Conservation (phyloP, 2,888 invertebrate genomes). For the Furcula furcula region DNA sequence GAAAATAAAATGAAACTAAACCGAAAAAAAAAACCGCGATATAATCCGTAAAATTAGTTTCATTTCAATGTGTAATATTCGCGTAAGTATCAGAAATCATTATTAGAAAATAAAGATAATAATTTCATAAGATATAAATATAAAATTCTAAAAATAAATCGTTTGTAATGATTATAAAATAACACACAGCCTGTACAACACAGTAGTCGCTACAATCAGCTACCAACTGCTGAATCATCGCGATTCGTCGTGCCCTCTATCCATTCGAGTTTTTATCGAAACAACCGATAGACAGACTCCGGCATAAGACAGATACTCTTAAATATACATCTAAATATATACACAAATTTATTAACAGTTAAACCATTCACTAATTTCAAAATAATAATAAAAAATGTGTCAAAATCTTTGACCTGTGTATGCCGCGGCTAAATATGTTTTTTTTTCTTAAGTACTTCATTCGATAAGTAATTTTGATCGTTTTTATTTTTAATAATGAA, state of each 20-base stretch:
- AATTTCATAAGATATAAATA: neutral
- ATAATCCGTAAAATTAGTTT: too few relatives aligned
- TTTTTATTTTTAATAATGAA: neutral
- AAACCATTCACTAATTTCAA: neutral
- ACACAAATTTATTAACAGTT: slow-evolving; percentile 9
- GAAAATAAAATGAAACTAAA: too few relatives aligned
- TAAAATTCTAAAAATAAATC: slow-evolving; percentile 2
- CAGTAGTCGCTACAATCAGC: slow-evolving; percentile 65
- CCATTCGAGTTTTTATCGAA: slow-evolving; percentile 58
- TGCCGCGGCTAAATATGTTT: neutral
- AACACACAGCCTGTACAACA: slow-evolving; percentile 45
- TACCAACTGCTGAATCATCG: slow-evolving; percentile 63
- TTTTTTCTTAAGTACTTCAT: neutral
- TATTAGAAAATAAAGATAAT: too few relatives aligned
- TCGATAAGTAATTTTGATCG: neutral
- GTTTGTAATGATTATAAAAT: slow-evolving; percentile 1
- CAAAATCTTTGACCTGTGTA: too few relatives aligned
- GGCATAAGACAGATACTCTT: slow-evolving; percentile 31
- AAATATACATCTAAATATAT: slow-evolving; percentile 17
- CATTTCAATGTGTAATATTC: too few relatives aligned
- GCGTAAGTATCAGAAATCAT: too few relatives aligned
- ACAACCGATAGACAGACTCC: slow-evolving; percentile 24
- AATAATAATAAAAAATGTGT: too few relatives aligned
- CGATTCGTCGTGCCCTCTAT: slow-evolving; percentile 71
- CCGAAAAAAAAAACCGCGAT: too few relatives aligned